These are phyloP conservation scores for Intellagama lesueurii DNA, from an alignment of 2,797 vertebrate species.

Conservation along the genomic window DNA sequence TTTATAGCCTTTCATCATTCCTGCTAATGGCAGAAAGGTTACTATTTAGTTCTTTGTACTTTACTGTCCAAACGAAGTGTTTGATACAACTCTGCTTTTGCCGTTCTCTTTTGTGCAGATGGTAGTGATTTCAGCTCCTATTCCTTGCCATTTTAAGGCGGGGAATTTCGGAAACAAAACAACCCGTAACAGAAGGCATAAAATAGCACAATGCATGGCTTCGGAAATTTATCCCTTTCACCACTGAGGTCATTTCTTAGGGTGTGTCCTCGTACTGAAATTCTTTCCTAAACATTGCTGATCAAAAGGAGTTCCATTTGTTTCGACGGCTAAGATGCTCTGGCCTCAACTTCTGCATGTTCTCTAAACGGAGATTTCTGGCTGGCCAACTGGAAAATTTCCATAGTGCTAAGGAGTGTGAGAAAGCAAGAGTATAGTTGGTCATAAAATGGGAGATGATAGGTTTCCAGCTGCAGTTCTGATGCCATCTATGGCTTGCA, in stretches of 20 bases:
- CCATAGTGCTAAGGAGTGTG: conserved; percentile 13
- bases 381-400: conserved; percentile 50
- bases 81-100: conserved; percentile 47
- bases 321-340: conserved; percentile 6
- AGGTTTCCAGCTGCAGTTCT: conserved; percentile 18
- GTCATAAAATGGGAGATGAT: conserved; percentile 19
- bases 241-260: conserved; percentile 52
- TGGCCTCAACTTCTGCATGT: conserved; percentile 7
- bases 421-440: conserved; percentile 25
- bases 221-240: conserved; percentile 40
- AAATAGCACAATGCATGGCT: conserved; percentile 46
- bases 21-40: conserved; percentile 61
- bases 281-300: conserved; percentile 63
- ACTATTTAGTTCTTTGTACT: conserved; percentile 51
- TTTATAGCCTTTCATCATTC: conserved; percentile 66
- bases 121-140: conserved; percentile 69
- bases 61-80: conserved; percentile 53
- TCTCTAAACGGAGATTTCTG: conserved; percentile 51
- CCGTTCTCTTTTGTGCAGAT: conserved; percentile 66
- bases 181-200: conserved; percentile 51
- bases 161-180: conserved; percentile 55
- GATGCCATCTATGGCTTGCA: conserved; percentile 1
- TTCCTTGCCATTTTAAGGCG: conserved; percentile 63
- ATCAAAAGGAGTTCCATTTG: conserved; percentile 51
- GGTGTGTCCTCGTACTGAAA: conserved; percentile 55